These are phyloP conservation scores for Engystomops pustulosus DNA, from an alignment of 2,113 vertebrate species.

Conservation along the genomic window DNA sequence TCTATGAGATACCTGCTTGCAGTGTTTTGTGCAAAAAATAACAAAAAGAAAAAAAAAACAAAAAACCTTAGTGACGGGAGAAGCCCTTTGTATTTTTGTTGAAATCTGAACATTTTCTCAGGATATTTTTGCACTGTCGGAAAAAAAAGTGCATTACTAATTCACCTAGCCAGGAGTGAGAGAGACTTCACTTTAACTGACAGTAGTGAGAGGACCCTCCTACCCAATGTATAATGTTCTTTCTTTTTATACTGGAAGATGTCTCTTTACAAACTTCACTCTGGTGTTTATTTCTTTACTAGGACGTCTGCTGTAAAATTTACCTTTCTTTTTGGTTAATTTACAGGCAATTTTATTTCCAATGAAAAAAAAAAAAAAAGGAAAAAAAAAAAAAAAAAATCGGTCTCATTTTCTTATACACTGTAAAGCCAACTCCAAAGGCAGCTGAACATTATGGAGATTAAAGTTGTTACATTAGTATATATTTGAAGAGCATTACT, in stretches of 20 bases:
- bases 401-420: conserved; percentile 72
- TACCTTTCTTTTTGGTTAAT: conserved; percentile 63
- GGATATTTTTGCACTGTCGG: conserved; percentile 76
- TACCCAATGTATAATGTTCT: conserved; percentile 72
- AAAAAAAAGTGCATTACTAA: conserved; percentile 71
- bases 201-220: conserved; percentile 62
- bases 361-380: conserved; percentile 42
- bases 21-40: conserved; percentile 77
- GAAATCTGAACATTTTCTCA: conserved; percentile 81
- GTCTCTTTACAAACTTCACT: conserved; percentile 72
- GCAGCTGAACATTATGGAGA: conserved; percentile 70
- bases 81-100: conserved; percentile 74
- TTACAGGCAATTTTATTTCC: conserved; percentile 70
- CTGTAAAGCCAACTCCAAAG: conserved; percentile 75
- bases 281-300: conserved; percentile 70
- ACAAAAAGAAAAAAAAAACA: background rate
- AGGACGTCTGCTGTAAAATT: conserved; percentile 73
- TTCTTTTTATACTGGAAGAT: conserved; percentile 74
- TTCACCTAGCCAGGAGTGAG: conserved; percentile 79
- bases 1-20: conserved; percentile 70
- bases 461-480: conserved; percentile 71
- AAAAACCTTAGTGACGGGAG: conserved; percentile 71
- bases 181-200: conserved; percentile 75
- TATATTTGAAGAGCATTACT: conserved; percentile 69
- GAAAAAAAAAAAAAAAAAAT: conserved; percentile 52